Evolutionary conservation across 2,113 vertebrate species (phyloP), one percentile per base, ranked within the genome.

Genomic region (Cnemophilus loriae): DNA sequence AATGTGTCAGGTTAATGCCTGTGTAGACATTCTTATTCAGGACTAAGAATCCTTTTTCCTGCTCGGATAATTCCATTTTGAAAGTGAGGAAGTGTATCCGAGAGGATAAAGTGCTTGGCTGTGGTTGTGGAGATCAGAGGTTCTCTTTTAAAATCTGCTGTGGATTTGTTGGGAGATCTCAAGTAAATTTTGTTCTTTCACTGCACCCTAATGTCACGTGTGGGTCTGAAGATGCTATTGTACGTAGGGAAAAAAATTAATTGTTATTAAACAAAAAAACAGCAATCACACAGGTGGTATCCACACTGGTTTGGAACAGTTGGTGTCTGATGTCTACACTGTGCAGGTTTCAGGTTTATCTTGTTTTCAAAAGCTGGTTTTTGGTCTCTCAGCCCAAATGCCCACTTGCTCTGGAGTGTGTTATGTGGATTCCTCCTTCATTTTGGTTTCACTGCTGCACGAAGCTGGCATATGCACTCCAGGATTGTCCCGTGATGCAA

Each of bases 91-190:
- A 92, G 94, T 95, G 69, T 94, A 84, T 88, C 94, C 60, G 59
- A 95, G 60, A 56, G 96, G 96, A 96, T 96, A 84, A 97, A 97
- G 94, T 93, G 76, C 84, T 96, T 93, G 96, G 56, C 91, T 93
- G 91, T 90, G 67, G 60, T 41, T 92, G 86, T 52, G 73, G 69
- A 93, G 73, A 95, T 97, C 80, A 95, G 93, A 87, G 64, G 65
- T 90, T 95, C 93, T 86, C 83, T 57, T 81, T 76, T 87, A 90
- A 90, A 84, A 84, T 89, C 64, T 70, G 35, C 64, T 4, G 12
- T 84, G 88, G 71, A 53, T 94, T 92, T 96, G 13, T 74, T 61
- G 50, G 50, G 86, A 84, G 55, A 90, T 84, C 89, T 78, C 35
- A 70, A 93, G 42, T 64, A 68, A 90, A 52, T 93, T 96, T 92